Base-by-base conservation (phyloP, 2,888 invertebrate genomes). In the Dynastes grantii region DNA sequence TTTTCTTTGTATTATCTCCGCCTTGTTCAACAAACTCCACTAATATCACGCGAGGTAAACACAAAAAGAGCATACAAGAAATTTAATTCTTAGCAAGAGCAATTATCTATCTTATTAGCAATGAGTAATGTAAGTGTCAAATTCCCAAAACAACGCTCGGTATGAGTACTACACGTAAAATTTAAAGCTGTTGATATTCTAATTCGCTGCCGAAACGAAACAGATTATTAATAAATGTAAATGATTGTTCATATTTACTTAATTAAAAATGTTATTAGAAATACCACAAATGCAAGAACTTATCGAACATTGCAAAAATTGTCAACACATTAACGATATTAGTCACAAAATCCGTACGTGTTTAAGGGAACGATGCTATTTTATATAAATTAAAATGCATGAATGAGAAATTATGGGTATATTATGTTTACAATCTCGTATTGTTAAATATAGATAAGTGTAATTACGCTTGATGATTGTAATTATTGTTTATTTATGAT, bases 251-350 rank as follows among this genome's bases (percentile, higher is more conserved):
- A 40, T 75, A 75, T 61, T 58, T 61, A 75, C 45, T 61, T 61
- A 75, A 75, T 61, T 45, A 61, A 45, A 75, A 75, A 75, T 75
- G 73, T 61, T 49, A 75, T 75, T 29, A 75, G 6, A 75, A 75
- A 45, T 61, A 58, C 73, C 73, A 73, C 73, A 58, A 73, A 9
- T 22, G 45, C 22, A 63, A 49, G 45, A 55, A 73, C 73, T 75
- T 65, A 73, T 58, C 55, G 49, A 75, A 75, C 71, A 73, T 78
- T 40, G 49, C 64, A 64, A 78, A 37, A 78, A 73, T 71, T 73
- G 71, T 73, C 73, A 78, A 78, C 78, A 78, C 58, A 73, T 58
- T 58, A 78, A 65, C 22, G 78, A 78, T 73, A 65, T 78, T 78
- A 75, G 78, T 32, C 64, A 65, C 77, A 16, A 51, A 9, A 5